Evolutionary conservation across 1,140 invertebrate genomes (phyloP), one percentile per base, ranked within the genome.

Genomic region (Chymomyza costata): DNA sequence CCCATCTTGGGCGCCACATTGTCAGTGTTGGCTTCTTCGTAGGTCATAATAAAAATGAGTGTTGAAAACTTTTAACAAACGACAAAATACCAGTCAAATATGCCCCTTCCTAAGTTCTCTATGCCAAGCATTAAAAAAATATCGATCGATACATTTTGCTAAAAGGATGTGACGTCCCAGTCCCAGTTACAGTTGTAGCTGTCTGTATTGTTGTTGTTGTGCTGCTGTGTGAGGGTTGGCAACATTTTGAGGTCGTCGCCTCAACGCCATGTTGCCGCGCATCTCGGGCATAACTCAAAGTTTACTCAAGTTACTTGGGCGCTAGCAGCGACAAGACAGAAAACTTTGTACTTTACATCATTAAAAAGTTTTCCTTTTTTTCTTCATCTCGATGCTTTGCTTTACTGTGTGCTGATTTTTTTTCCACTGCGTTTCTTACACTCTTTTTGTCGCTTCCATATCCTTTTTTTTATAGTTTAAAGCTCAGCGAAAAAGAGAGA

Each of bases 301-400:
- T 80, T 80, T 80, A 80, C 74, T 81, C 73, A 80, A 80, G 74
- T 81, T 80, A 78, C 70, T 76, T 76, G 71, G 61, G 56, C 51
- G 32, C 32, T 14, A 34, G 71, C 71, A 76, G 54, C 73, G 73
- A 80, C 74, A 80, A 81, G 74, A 81, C 68, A 81, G 69, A 74
- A 81, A 81, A 81, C 74, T 81, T 81, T 81, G 60, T 81, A 81
- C 74, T 81, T 81, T 81, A 81, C 74, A 81, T 81, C 76, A 81
- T 81, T 81, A 81, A 81, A 81, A 81, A 81, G 74, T 81, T 81
- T 81, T 62, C 57, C 65, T 76, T 68, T 76, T 74, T 66, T 50
- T 65, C 37, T 5, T 37, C 34, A 11, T 37, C 6, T 15, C n/a
- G n/a, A n/a, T 69, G 64, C 53, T 53, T 57, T 64, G 8, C 18